phyloP scores from a whole-genome alignment of 2,797 vertebrate species.

The Periophthalmus magnuspinnatus region DNA sequence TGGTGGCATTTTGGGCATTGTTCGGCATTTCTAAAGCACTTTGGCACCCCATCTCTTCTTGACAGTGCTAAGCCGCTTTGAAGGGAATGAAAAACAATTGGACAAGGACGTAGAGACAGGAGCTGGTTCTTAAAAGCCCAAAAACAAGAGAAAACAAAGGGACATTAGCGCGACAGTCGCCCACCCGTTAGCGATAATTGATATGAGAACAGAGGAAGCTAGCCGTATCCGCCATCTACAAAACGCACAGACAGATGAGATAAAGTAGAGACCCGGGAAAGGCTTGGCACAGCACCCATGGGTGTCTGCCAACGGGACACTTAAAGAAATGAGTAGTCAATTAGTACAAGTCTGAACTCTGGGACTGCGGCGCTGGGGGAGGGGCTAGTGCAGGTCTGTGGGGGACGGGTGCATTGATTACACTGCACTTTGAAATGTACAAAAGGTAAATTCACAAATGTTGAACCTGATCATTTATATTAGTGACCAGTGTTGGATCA shows the following conservation, averaged over 20 bases:
- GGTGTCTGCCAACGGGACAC: conserved; percentile 75
- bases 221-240: conserved; percentile 33
- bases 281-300: conserved; percentile 67
- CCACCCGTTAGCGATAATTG: conserved; percentile 33
- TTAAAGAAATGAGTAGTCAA: conserved; percentile 82
- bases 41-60: conserved; percentile 26
- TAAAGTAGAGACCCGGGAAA: conserved; percentile 65
- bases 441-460: too few species aligned
- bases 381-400: too few species aligned
- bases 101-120: conserved; percentile 24
- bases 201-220: conserved; percentile 17
- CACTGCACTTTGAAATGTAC: too few species aligned
- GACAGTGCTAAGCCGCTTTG: conserved; percentile 37
- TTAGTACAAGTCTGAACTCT: conserved; percentile 73
- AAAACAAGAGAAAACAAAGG: conserved; percentile 16
- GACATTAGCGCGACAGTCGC: conserved; percentile 15
- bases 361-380: conserved; percentile 54
- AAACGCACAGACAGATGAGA: conserved; percentile 14
- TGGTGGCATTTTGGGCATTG: conserved; percentile 7
- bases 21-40: conserved; percentile 20
- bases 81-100: conserved; percentile 28
- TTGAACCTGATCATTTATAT: too few species aligned
- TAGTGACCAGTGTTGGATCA: too few species aligned
- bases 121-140: conserved; percentile 1
- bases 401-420: too few species aligned